Evolutionary conservation across 2,797 vertebrate genomes (phyloP).

Genomic region (Acipenser oxyrinchus): DNA sequence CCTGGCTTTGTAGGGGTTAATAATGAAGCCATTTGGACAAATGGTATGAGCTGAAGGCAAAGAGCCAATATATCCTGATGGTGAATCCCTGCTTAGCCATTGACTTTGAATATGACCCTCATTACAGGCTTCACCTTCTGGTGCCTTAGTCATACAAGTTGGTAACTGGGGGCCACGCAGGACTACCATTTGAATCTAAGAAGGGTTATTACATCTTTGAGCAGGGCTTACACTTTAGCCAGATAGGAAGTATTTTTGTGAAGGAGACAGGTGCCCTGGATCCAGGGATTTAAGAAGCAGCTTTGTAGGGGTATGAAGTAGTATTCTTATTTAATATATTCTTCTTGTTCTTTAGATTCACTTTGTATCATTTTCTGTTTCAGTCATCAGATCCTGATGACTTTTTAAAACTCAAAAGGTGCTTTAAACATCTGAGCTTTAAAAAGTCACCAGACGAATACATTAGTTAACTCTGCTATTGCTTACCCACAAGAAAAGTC

Average conservation of each 20-base stretch:
- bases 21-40: not conserved
- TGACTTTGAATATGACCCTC: conserved; percentile 58
- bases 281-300: conserved; percentile 25
- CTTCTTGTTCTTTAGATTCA: too few species aligned
- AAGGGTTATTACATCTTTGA: not conserved
- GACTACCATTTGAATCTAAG: not conserved
- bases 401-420: too few species aligned
- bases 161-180: not conserved
- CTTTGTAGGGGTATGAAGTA: too few species aligned
- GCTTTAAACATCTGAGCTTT: too few species aligned
- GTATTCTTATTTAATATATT: too few species aligned
- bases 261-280: conserved; percentile 46
- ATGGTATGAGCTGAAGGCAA: conserved; percentile 22
- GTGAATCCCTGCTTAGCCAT: conserved; percentile 28
- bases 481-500: too few species aligned
- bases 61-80: conserved; percentile 26
- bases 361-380: too few species aligned
- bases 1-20: not conserved
- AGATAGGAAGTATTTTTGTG: conserved; percentile 23
- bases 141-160: conserved; percentile 37
- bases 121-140: conserved; percentile 47
- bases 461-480: too few species aligned
- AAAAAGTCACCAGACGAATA: too few species aligned
- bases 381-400: too few species aligned
- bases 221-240: conserved; percentile 23